Evolutionary conservation across 2,113 vertebrate species (phyloP).

Genomic region (Neodon shergylaensis): DNA sequence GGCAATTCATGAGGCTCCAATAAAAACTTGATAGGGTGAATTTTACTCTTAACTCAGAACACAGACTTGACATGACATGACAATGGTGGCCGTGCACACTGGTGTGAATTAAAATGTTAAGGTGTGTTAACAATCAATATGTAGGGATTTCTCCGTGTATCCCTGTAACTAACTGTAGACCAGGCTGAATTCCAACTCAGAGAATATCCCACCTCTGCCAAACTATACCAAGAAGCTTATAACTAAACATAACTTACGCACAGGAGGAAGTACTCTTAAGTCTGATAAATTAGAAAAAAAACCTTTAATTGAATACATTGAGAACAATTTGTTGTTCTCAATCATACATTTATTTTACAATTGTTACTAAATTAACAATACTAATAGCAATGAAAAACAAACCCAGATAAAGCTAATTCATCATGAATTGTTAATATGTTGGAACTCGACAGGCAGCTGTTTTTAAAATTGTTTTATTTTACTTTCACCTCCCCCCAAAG

Average conservation of each 20-base stretch:
- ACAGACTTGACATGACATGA: constrained; percentile 57
- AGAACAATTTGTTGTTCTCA: neutral
- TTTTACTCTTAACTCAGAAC: constrained; percentile 68
- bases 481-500: neutral
- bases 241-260: too few relatives aligned
- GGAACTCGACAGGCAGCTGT: neutral
- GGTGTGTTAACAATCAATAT: neutral
- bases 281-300: neutral
- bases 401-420: neutral
- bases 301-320: neutral
- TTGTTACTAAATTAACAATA: neutral
- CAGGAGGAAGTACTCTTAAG: neutral
- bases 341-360: neutral
- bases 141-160: neutral
- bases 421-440: neutral
- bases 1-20: constrained; percentile 61
- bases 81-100: constrained; percentile 56
- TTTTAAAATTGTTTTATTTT: neutral
- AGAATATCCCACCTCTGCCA: neutral
- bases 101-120: constrained; percentile 64
- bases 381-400: neutral
- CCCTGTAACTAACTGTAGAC: neutral
- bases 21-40: constrained; percentile 58
- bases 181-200: too few relatives aligned
- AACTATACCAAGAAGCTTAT: neutral